These are phyloP conservation scores for Drosophila saltans DNA, from an alignment of 1,140 invertebrate genomes.

Conservation along the genomic window DNA sequence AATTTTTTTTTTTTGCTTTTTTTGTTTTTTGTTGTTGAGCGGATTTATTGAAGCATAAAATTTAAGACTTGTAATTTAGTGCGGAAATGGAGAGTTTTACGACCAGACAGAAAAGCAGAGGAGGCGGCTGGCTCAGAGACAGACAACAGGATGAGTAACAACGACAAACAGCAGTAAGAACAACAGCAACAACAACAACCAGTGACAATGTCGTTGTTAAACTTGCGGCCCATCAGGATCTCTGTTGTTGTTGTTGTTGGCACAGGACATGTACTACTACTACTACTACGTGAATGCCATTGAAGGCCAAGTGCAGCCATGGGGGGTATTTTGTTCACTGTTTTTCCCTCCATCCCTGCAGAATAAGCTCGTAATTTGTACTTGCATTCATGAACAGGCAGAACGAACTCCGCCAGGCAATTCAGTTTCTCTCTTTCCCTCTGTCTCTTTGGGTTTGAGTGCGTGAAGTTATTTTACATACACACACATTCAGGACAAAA, in stretches of 20 bases:
- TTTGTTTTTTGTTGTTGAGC: constrained; percentile 17
- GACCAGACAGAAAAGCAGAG: constrained; percentile 30
- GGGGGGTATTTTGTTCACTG: constrained; percentile 38
- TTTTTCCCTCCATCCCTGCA: constrained; percentile 36
- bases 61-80: constrained; percentile 72
- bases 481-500: constrained; percentile 2
- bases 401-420: constrained; percentile 20
- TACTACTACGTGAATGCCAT: constrained; percentile 52
- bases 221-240: constrained; percentile 58
- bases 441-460: constrained; percentile 34
- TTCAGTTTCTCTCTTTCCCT: background rate
- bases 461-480: constrained; percentile 78
- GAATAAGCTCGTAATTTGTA: constrained; percentile 78
- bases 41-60: constrained; percentile 80
- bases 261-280: constrained; percentile 50
- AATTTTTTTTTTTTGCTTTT: background rate
- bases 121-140: background rate
- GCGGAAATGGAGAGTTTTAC: constrained; percentile 58
- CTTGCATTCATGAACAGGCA: constrained; percentile 72
- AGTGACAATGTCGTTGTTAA: constrained; percentile 70
- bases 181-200: constrained; percentile 42
- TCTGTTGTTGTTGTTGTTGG: constrained; percentile 36
- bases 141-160: constrained; percentile 9
- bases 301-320: constrained; percentile 66
- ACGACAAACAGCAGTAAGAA: constrained; percentile 20